These are phyloP conservation scores for Poecilia gillii DNA, from an alignment of 2,797 vertebrate genomes.

Conservation along the genomic window DNA sequence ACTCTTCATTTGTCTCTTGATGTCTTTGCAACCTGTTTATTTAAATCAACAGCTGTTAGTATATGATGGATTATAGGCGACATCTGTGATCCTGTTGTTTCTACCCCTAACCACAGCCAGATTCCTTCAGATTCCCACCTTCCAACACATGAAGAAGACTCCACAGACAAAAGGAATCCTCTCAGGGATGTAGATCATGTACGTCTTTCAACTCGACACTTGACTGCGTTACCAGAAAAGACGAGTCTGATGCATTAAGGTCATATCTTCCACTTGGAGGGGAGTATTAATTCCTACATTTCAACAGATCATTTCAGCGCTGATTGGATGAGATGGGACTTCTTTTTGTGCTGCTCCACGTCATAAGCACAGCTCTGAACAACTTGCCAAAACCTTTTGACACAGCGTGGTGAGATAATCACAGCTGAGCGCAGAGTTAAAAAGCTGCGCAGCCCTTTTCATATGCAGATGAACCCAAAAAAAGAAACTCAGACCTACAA, in stretches of 20 bases:
- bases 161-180: conserved; percentile 58
- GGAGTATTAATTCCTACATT: neutral
- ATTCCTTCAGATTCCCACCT: conserved; percentile 50
- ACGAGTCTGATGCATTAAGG: conserved; percentile 2
- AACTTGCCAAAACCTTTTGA: conserved; percentile 45
- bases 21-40: conserved; percentile 36
- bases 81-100: conserved; percentile 60
- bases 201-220: neutral
- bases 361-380: conserved; percentile 18
- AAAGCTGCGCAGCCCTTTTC: conserved; percentile 43
- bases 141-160: conserved; percentile 34
- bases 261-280: neutral
- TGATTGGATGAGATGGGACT: neutral
- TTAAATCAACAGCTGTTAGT: conserved; percentile 56
- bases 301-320: neutral
- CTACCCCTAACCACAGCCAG: conserved; percentile 51
- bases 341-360: conserved; percentile 2
- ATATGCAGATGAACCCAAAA: conserved; percentile 55
- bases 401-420: conserved; percentile 42
- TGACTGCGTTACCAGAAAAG: conserved; percentile 16
- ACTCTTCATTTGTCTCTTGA: conserved; percentile 17
- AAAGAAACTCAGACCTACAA: conserved; percentile 36
- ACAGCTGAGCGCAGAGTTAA: conserved; percentile 41
- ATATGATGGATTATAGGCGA: conserved; percentile 49
- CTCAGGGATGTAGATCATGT: conserved; percentile 12